Percentiles rank a stretch among this genome's conserved stretches.
Conservation (phyloP, 2,113 vertebrate genomes). For the Rhabdornis inornatus region DNA sequence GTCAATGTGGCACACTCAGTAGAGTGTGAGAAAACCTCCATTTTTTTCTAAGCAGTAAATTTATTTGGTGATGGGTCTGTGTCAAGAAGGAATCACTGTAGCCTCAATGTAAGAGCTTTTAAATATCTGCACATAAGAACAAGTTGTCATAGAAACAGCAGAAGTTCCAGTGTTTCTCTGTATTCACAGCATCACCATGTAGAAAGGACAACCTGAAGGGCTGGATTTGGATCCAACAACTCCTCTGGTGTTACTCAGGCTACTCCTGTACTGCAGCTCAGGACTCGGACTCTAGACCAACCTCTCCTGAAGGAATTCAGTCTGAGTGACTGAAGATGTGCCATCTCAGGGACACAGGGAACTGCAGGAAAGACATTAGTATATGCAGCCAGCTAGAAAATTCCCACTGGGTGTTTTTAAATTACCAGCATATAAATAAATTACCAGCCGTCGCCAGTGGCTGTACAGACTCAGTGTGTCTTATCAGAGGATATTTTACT, state of each 20-base stretch:
- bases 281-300: not conserved
- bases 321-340: not conserved
- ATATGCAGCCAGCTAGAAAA: not conserved
- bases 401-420: conserved; percentile 26
- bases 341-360: not conserved
- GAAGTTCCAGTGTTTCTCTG: not conserved
- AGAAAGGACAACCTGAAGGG: not conserved
- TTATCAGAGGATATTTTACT: not conserved
- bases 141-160: not conserved
- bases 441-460: not conserved
- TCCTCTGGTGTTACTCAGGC: not conserved
- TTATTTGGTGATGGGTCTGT: not conserved
- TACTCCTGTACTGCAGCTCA: not conserved
- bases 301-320: not conserved
- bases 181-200: not conserved
- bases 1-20: not conserved
- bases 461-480: not conserved
- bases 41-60: not conserved
- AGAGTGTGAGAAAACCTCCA: not conserved
- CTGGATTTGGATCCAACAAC: not conserved
- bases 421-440: conserved; percentile 35
- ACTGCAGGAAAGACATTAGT: not conserved
- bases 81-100: not conserved
- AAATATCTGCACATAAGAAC: not conserved
- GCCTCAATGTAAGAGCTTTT: not conserved